Conservation (phyloP, 2,113 vertebrate species). For the Nothoprocta pentlandii region DNA sequence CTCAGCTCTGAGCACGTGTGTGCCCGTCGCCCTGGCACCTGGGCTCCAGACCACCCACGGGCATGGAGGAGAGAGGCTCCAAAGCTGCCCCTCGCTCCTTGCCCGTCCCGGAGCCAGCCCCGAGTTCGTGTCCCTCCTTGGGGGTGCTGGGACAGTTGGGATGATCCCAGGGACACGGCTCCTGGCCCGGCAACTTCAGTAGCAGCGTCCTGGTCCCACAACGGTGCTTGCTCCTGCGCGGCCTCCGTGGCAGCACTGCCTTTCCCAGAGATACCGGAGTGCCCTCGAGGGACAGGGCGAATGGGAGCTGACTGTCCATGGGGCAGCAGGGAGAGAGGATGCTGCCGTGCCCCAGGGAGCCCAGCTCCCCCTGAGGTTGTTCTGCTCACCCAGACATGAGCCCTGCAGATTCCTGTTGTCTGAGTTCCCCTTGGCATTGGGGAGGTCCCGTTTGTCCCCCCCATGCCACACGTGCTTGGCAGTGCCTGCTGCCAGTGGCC, state of each 20-base stretch:
- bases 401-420: background rate
- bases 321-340: background rate
- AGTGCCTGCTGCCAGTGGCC: background rate
- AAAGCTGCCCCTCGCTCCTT: background rate
- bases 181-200: too few species aligned
- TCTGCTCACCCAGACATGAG: too few species aligned
- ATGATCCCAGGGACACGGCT: background rate
- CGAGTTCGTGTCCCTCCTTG: accelerated
- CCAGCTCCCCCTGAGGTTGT: too few species aligned
- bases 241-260: background rate
- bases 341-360: too few species aligned
- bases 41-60: background rate
- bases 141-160: background rate
- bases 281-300: accelerated
- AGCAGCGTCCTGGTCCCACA: background rate
- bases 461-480: background rate
- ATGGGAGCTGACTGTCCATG: too few species aligned
- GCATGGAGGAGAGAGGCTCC: background rate
- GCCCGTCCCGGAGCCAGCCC: background rate
- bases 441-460: too few species aligned
- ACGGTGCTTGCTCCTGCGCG: background rate
- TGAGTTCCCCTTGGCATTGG: background rate
- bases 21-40: background rate
- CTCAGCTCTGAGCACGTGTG: background rate
- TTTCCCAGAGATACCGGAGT: accelerated